phyloP scores from a whole-genome alignment of 2,113 vertebrate genomes.

The Chionodraco myersi region DNA sequence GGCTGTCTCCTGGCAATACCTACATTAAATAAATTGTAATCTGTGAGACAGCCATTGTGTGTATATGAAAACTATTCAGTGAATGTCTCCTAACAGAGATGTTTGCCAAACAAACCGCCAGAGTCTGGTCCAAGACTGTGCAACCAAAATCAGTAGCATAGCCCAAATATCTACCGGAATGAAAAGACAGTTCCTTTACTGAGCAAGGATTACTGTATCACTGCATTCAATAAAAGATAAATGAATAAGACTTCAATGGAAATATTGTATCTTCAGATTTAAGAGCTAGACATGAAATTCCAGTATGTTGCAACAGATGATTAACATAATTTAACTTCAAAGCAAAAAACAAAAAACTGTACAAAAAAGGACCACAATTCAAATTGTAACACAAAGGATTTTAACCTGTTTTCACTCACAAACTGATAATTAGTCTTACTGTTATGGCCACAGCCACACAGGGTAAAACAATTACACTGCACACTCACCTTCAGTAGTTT shows the following conservation, averaged over 20 bases:
- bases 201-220: not conserved
- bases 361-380: not conserved
- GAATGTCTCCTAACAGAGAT: conserved; percentile 6
- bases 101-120: conserved; percentile 11
- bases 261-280: not conserved
- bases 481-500: too few relatives aligned
- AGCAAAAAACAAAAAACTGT: not conserved
- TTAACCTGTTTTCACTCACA: not conserved
- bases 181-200: not conserved
- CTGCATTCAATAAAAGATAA: not conserved
- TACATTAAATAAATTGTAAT: not conserved
- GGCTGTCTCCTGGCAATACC: conserved; percentile 28
- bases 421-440: not conserved
- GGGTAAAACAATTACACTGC: too few relatives aligned
- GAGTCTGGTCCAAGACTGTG: conserved; percentile 7
- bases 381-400: not conserved
- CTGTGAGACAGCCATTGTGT: not conserved
- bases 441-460: too few relatives aligned
- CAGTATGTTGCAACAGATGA: not conserved
- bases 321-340: not conserved
- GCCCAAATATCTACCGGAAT: not conserved
- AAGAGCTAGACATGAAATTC: not conserved
- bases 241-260: not conserved
- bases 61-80: conserved; percentile 5
- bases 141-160: not conserved